Conservation (phyloP, 2,888 invertebrate genomes). For the Callosobruchus maculatus region DNA sequence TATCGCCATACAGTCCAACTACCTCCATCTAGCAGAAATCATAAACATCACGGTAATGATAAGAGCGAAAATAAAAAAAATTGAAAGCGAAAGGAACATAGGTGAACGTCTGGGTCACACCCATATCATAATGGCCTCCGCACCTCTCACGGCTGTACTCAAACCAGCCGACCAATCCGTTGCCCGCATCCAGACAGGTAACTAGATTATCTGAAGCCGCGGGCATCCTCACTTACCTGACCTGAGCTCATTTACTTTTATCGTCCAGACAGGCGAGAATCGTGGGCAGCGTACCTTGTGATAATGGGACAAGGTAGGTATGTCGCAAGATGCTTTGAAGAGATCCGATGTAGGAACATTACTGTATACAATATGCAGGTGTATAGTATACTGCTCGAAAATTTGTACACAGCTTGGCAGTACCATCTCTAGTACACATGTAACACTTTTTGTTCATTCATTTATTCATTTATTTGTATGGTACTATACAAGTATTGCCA, state of each 20-base stretch:
- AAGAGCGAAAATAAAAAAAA: constrained; percentile 7
- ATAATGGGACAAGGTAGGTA: neutral
- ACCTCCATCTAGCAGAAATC: constrained; percentile 26
- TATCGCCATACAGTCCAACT: constrained; percentile 9
- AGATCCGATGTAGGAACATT: neutral
- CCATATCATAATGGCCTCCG: constrained; percentile 34
- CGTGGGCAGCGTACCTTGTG: neutral
- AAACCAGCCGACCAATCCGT: constrained; percentile 31
- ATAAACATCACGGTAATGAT: constrained; percentile 10
- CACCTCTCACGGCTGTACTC: constrained; percentile 12
- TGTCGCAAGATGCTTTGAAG: neutral
- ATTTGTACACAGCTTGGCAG: too few species aligned
- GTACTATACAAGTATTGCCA: too few species aligned
- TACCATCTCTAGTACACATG: too few species aligned
- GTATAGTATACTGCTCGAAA: too few species aligned
- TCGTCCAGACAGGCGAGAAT: neutral
- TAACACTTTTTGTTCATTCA: too few species aligned
- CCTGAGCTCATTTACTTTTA: neutral
- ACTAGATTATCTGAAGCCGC: neutral
- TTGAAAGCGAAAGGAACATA: neutral
- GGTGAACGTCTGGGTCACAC: constrained; percentile 18
- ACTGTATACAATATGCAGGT: neutral
- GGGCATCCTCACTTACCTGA: neutral
- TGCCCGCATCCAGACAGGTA: constrained; percentile 10
- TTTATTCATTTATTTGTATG: too few species aligned